Conservation (phyloP, 2,888 invertebrate species). For the Carpatolechia fugitivella region DNA sequence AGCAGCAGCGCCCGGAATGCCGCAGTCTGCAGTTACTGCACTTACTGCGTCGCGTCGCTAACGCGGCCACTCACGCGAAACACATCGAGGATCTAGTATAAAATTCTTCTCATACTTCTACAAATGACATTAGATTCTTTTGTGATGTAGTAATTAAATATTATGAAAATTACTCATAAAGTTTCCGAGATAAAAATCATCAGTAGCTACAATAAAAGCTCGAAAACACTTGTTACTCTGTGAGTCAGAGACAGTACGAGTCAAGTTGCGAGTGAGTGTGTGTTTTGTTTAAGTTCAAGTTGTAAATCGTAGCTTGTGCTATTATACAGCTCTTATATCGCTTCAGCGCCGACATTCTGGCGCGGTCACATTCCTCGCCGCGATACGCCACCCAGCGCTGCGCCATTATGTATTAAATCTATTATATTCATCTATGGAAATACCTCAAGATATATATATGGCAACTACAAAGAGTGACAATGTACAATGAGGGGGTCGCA, state of each 20-base stretch:
- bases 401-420: slow-evolving; percentile 1
- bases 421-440: background rate
- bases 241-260: background rate
- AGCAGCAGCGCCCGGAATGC: slow-evolving; percentile 4
- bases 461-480: too few relatives aligned
- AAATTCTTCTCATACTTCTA: background rate
- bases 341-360: slow-evolving; percentile 35
- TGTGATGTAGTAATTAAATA: too few relatives aligned
- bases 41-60: slow-evolving; percentile 2
- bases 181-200: background rate
- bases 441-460: too few relatives aligned
- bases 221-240: background rate
- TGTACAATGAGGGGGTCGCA: too few relatives aligned
- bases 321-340: slow-evolving; percentile 1
- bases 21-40: slow-evolving; percentile 6
- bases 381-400: slow-evolving; percentile 22
- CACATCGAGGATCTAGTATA: background rate
- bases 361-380: slow-evolving; percentile 52
- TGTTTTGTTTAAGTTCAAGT: background rate
- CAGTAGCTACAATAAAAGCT: background rate
- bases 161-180: background rate
- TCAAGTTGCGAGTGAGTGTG: background rate
- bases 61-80: slow-evolving; percentile 3
- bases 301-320: background rate
- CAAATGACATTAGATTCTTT: too few relatives aligned